phyloP scores from a whole-genome alignment of 1,140 invertebrate species.

The Drosophila truncata region DNA sequence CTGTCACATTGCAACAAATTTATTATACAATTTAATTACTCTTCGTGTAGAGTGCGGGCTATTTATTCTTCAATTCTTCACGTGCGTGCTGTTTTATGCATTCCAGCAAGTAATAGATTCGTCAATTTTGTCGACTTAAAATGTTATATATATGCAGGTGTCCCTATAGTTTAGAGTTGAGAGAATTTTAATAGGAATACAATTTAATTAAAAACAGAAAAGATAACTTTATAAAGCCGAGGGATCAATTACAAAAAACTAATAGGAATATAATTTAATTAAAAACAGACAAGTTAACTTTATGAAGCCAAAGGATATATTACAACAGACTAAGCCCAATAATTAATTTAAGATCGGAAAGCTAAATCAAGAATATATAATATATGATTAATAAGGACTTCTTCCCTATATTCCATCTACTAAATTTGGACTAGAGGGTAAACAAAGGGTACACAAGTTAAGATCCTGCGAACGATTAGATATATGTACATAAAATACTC shows the following conservation, averaged over 20 bases:
- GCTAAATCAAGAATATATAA: too few relatives aligned
- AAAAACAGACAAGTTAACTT: neutral
- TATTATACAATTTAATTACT: constrained; percentile 1
- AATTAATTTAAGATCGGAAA: neutral
- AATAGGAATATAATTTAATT: neutral
- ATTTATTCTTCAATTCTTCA: neutral
- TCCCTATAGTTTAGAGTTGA: neutral
- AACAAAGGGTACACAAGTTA: too few relatives aligned
- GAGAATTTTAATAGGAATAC: neutral
- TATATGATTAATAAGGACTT: too few relatives aligned
- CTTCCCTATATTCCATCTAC: too few relatives aligned
- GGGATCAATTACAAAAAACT: neutral
- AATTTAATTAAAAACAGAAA: neutral
- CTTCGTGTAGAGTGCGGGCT: constrained; percentile 2
- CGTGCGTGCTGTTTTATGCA: constrained; percentile 13
- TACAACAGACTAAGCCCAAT: too few relatives aligned
- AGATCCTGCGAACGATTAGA: neutral
- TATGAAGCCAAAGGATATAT: neutral
- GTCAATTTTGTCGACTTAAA: constrained; percentile 6
- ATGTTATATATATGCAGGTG: constrained; percentile 3
- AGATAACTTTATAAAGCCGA: too few relatives aligned
- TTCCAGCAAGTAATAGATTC: constrained; percentile 15
- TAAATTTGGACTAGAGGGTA: too few relatives aligned
- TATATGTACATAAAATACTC: neutral
- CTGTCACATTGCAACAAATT: neutral